Conservation (phyloP, 2,888 invertebrate species). For the Ganaspis brasiliensis region DNA sequence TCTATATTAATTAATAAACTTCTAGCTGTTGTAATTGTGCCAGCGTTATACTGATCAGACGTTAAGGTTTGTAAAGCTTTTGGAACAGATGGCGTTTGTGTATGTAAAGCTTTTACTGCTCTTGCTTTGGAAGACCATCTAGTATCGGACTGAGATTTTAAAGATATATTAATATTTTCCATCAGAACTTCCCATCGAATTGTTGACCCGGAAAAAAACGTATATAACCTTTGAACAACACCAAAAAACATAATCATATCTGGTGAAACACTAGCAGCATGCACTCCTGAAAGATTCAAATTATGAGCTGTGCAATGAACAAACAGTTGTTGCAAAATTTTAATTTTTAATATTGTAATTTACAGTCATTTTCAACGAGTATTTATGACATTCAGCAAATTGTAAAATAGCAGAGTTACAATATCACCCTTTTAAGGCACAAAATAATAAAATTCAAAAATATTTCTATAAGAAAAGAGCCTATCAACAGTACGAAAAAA, state of each 20-base stretch:
- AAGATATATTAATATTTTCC: not conserved
- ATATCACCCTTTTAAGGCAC: no score
- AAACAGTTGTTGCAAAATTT: no score
- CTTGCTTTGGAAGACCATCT: constrained; percentile 37
- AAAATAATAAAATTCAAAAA: no score
- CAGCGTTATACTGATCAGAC: not conserved
- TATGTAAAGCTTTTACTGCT: constrained; percentile 22
- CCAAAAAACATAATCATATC: constrained; percentile 45
- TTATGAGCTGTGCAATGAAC: constrained; percentile 41
- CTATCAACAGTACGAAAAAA: no score
- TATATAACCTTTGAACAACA: constrained; percentile 40
- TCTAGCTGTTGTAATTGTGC: no score
- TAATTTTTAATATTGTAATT: no score
- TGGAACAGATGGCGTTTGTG: not conserved
- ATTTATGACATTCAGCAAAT: no score
- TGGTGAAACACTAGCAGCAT: constrained; percentile 39
- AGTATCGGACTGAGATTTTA: constrained; percentile 32
- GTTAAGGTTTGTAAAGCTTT: not conserved
- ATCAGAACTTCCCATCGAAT: constrained; percentile 46
- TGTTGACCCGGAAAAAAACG: constrained; percentile 47
- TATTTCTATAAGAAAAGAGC: no score
- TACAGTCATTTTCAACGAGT: no score
- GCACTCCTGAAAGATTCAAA: constrained; percentile 45
- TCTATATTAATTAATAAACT: no score
- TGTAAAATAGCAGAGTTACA: no score